Percentiles rank a stretch among this genome's conserved stretches.
phyloP scores from a whole-genome alignment of 2,113 vertebrate species.

The Corythoichthys haematopterus region DNA sequence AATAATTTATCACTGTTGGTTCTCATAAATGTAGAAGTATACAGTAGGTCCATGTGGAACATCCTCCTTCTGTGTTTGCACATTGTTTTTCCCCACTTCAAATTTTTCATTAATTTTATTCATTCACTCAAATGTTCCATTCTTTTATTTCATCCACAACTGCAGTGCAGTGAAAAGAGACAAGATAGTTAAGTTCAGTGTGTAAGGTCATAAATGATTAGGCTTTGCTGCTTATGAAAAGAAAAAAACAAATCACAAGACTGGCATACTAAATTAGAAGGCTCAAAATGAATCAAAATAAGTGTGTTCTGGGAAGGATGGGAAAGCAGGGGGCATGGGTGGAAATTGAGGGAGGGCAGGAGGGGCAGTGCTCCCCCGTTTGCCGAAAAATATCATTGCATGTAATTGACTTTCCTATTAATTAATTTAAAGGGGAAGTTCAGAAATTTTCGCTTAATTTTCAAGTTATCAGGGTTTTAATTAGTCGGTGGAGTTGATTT shows the following conservation, averaged over 20 bases:
- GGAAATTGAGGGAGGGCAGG: too few relatives aligned
- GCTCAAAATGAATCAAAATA: background rate
- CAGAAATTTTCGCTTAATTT: too few relatives aligned
- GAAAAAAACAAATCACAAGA: too few relatives aligned
- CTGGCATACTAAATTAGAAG: background rate
- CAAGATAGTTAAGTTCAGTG: background rate
- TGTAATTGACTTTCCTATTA: too few relatives aligned
- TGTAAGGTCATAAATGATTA: conserved; percentile 1
- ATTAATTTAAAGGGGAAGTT: too few relatives aligned
- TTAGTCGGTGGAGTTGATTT: too few relatives aligned
- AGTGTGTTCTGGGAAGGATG: background rate
- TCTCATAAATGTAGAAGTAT: conserved; percentile 15
- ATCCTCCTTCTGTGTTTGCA: conserved; percentile 21
- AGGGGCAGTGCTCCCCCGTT: too few relatives aligned
- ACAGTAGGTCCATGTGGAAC: background rate
- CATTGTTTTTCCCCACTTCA: conserved; percentile 16
- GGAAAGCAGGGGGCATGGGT: background rate
- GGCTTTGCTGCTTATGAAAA: conserved; percentile 19
- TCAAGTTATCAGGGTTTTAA: too few relatives aligned
- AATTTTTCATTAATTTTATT: conserved; percentile 16
- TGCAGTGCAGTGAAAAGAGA: background rate
- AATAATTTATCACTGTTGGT: background rate
- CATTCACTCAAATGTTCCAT: conserved; percentile 36
- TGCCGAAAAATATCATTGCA: too few relatives aligned
- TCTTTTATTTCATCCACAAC: conserved; percentile 39